Evolutionary conservation across 2,888 invertebrate genomes (phyloP).

Genomic region (Sarcophaga variegata): DNA sequence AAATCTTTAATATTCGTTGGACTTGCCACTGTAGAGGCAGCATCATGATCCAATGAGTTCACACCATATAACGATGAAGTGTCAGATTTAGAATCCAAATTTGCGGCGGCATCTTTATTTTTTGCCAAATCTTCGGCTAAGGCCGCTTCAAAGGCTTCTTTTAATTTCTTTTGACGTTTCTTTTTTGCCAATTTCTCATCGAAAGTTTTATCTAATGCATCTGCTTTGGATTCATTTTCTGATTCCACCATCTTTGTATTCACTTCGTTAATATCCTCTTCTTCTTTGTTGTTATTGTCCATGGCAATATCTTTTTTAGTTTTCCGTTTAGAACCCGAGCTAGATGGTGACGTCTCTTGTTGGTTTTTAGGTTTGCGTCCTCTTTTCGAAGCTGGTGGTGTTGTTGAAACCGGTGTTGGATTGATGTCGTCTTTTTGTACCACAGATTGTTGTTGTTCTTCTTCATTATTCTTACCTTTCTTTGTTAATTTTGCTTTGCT

Average conservation of each 20-base stretch:
- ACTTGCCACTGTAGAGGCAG: constrained; percentile 29
- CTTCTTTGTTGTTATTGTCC: constrained; percentile 9
- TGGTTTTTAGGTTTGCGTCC: constrained; percentile 66
- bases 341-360: constrained; percentile 35
- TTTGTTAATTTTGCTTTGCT: constrained; percentile 27
- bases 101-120: background rate
- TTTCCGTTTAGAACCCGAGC: constrained; percentile 47
- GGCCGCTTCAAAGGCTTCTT: constrained; percentile 71
- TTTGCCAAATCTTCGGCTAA: constrained; percentile 57
- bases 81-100: background rate
- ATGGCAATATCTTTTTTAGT: constrained; percentile 30
- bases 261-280: constrained; percentile 3
- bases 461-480: constrained; percentile 51
- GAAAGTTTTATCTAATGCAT: constrained; percentile 27
- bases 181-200: constrained; percentile 70
- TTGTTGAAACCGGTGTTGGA: background rate
- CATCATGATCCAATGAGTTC: constrained; percentile 10
- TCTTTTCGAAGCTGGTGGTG: constrained; percentile 49
- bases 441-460: constrained; percentile 1
- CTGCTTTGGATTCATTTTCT: constrained; percentile 17
- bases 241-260: constrained; percentile 9
- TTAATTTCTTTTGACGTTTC: constrained; percentile 71
- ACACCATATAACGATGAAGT: constrained; percentile 25
- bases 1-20: background rate
- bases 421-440: constrained; percentile 10